Evolutionary conservation across 2,888 invertebrate species (phyloP).

Genomic region (Tenthredo distinguenda): DNA sequence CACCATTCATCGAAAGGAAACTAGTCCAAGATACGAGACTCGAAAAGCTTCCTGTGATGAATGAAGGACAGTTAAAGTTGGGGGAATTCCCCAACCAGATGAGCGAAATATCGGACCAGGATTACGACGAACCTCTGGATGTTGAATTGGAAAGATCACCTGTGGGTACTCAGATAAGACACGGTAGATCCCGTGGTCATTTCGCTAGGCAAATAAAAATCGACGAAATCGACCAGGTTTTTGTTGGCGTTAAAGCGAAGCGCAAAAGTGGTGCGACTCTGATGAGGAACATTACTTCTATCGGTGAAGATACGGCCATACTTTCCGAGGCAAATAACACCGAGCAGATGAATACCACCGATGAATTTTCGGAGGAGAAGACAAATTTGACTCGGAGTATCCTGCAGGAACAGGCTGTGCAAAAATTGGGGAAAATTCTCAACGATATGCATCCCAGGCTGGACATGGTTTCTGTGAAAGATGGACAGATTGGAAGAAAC

Average conservation of each 20-base stretch:
- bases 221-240: constrained; percentile 54
- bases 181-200: constrained; percentile 78
- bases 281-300: constrained; percentile 23
- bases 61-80: constrained; percentile 40
- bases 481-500: constrained; percentile 54
- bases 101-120: constrained; percentile 49
- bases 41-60: constrained; percentile 12
- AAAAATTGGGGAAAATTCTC: constrained; percentile 57
- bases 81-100: constrained; percentile 5
- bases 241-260: constrained; percentile 29
- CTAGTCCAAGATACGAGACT: constrained; percentile 56
- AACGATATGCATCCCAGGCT: constrained; percentile 46
- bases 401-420: constrained; percentile 55
- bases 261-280: not conserved
- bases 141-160: constrained; percentile 64
- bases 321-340: constrained; percentile 4
- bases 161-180: constrained; percentile 75
- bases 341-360: constrained; percentile 55
- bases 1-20: constrained; percentile 72
- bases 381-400: constrained; percentile 40
- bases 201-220: constrained; percentile 64
- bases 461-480: constrained; percentile 50
- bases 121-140: constrained; percentile 51
- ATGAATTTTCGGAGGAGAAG: constrained; percentile 43
- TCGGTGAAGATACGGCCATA: not conserved